Conservation (phyloP, 64 coral and sea anemone genomes). For the Orbicella faveolata region DNA sequence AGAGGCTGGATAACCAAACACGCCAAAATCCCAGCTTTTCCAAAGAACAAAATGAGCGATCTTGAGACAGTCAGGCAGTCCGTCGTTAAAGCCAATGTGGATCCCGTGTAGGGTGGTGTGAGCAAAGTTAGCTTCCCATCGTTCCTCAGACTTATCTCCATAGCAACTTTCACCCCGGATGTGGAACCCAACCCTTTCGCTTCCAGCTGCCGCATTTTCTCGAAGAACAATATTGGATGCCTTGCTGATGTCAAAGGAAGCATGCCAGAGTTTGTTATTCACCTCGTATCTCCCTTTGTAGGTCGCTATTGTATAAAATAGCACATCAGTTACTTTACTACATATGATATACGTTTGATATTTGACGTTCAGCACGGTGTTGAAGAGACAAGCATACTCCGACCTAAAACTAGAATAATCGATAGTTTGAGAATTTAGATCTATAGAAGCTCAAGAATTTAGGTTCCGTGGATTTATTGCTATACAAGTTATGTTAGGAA, state of each 20-base stretch:
- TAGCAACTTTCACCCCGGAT: constrained; percentile 62
- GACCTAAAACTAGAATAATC: no score
- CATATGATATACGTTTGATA: not conserved
- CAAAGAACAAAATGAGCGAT: constrained; percentile 52
- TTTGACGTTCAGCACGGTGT: no score
- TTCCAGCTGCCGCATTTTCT: constrained; percentile 68
- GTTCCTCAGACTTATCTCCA: not conserved
- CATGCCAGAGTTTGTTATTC: constrained; percentile 55
- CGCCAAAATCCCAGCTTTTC: constrained; percentile 69
- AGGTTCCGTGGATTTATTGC: no score
- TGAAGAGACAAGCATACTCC: no score
- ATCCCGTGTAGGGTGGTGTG: constrained; percentile 68
- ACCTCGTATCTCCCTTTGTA: constrained; percentile 61
- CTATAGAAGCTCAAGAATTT: no score
- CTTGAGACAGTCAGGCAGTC: constrained; percentile 42
- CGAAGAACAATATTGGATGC: constrained; percentile 14
- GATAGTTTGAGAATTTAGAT: no score
- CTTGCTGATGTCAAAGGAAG: constrained; percentile 55
- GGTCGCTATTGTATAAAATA: constrained; percentile 36
- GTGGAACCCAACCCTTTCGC: constrained; percentile 78
- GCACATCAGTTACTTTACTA: not conserved
- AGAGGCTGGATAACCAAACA: constrained; percentile 50
- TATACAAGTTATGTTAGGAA: no score
- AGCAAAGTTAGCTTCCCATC: constrained; percentile 49
- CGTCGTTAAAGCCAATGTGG: constrained; percentile 73